Percentiles rank a stretch among this genome's conserved stretches.
Evolutionary conservation across 2,113 vertebrate genomes (phyloP).

Genomic region (Callospermophilus lateralis): DNA sequence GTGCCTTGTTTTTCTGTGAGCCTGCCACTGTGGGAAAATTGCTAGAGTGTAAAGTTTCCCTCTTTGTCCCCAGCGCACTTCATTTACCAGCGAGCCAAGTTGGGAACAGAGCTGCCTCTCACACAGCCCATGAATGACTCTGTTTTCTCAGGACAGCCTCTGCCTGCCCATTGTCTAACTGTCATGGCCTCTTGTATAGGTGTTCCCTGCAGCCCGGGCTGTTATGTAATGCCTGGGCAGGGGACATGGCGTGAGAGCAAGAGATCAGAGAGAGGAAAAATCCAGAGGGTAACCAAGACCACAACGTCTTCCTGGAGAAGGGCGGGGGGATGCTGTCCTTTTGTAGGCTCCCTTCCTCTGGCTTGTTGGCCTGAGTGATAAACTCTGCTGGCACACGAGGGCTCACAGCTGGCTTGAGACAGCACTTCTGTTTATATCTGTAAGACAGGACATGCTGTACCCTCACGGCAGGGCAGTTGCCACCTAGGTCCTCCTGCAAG

Average conservation of each 20-base stretch:
- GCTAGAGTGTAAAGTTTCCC: conserved; percentile 75
- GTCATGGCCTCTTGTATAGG: conserved; percentile 77
- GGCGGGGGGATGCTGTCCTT: neutral
- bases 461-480: neutral
- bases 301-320: conserved; percentile 40
- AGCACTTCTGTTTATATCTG: conserved; percentile 40
- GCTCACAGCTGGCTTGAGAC: neutral
- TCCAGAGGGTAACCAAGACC: conserved; percentile 25
- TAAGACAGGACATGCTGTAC: conserved; percentile 36
- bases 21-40: conserved; percentile 75
- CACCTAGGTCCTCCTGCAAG: neutral
- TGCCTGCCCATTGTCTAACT: conserved; percentile 77
- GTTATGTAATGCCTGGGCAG: conserved; percentile 75
- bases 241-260: conserved; percentile 56
- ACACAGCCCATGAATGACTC: conserved; percentile 76
- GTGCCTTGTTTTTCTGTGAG: conserved; percentile 71
- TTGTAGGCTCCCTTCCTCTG: conserved; percentile 24
- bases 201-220: conserved; percentile 57
- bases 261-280: conserved; percentile 36
- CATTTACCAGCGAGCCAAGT: conserved; percentile 72
- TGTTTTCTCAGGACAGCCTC: conserved; percentile 54
- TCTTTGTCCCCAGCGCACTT: conserved; percentile 77
- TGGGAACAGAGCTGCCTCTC: conserved; percentile 74
- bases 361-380: conserved; percentile 47
- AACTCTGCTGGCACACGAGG: conserved; percentile 38